phyloP scores from a whole-genome alignment of 2,888 invertebrate species.

The Melinaea menophilus region DNA sequence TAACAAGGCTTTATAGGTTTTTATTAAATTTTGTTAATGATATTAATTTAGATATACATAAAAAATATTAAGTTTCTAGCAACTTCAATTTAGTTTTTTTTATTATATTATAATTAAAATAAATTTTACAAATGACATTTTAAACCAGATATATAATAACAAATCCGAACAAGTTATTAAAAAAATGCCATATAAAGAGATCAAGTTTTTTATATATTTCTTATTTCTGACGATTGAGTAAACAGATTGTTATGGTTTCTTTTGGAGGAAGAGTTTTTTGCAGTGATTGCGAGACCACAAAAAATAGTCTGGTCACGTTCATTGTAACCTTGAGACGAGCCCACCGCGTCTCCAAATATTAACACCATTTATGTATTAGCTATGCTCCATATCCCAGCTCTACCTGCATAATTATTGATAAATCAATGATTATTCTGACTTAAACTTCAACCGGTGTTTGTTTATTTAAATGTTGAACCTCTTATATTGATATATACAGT shows the following conservation, averaged over 20 bases:
- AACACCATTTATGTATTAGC: conserved; percentile 28
- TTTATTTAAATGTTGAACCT: not conserved
- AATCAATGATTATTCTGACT: no score
- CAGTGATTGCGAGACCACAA: conserved; percentile 37
- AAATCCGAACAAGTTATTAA: not conserved
- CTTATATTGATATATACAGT: not conserved
- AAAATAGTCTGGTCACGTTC: conserved; percentile 54
- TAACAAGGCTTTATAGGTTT: no score
- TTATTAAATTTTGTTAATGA: no score
- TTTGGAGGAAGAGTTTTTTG: conserved; percentile 40
- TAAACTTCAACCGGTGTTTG: no score
- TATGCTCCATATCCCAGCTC: not conserved
- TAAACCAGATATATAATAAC: no score
- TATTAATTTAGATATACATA: no score
- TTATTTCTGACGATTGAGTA: not conserved
- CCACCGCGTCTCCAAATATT: conserved; percentile 41
- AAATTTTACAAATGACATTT: no score
- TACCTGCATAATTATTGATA: not conserved
- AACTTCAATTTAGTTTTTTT: no score
- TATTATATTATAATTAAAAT: no score
- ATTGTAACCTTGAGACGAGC: conserved; percentile 55
- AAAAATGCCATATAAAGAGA: no score
- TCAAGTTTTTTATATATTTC: not conserved
- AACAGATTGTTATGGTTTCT: conserved; percentile 33
- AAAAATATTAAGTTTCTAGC: no score